Percentiles rank a stretch among this genome's conserved stretches.
phyloP scores from a whole-genome alignment of 2,797 vertebrate species.

The Schizothorax lantsangensis region DNA sequence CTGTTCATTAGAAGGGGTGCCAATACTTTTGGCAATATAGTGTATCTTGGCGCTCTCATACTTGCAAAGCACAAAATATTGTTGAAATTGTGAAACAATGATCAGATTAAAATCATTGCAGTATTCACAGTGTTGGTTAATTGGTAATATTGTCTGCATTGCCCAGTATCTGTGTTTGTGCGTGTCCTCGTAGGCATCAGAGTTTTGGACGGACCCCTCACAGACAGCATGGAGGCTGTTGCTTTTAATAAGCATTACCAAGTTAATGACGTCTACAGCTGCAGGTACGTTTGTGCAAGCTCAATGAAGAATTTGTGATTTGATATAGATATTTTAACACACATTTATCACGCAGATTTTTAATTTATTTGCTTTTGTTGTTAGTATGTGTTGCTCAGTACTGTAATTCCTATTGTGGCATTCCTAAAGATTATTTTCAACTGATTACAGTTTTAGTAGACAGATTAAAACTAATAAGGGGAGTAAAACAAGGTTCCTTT shows the following conservation, averaged over 20 bases:
- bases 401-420: neutral
- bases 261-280: conserved; percentile 98
- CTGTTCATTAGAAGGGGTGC: too few species aligned
- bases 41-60: neutral
- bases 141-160: neutral
- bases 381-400: neutral
- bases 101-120: too few species aligned
- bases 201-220: conserved; percentile 94
- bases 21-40: too few species aligned
- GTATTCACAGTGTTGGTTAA: neutral
- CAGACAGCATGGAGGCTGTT: conserved; percentile 96
- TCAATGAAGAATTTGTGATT: neutral
- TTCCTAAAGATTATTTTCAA: neutral
- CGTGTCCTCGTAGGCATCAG: conserved; percentile 84
- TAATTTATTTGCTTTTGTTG: neutral
- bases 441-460: neutral
- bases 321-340: neutral
- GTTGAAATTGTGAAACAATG: neutral
- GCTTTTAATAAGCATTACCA: conserved; percentile 99
- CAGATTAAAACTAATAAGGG: neutral
- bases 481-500: neutral
- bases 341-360: neutral
- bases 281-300: conserved; percentile 82
- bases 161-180: neutral
- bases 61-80: too few species aligned